Evolutionary conservation across 2,888 invertebrate genomes (phyloP).

Genomic region (Stegana nigrithorax): DNA sequence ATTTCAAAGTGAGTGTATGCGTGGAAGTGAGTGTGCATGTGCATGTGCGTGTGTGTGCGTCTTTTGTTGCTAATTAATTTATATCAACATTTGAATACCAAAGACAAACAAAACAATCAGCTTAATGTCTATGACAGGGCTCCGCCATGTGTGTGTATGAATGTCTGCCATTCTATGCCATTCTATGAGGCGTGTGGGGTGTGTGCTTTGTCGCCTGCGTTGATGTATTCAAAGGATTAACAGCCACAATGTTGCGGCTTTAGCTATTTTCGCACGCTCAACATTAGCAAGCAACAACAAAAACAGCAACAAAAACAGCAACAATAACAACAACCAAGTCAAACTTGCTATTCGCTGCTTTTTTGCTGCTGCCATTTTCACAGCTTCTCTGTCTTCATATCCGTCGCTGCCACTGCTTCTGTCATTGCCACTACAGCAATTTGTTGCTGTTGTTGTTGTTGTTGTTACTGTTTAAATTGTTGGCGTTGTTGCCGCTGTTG

Average conservation of each 20-base stretch:
- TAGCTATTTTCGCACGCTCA: conserved; percentile 46
- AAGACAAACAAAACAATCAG: conserved; percentile 58
- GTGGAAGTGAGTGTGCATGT: neutral
- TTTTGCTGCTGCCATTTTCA: neutral
- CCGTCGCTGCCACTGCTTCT: neutral
- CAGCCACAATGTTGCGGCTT: conserved; percentile 54
- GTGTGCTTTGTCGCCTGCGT: neutral
- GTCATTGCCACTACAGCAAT: too few species aligned
- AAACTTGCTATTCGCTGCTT: neutral
- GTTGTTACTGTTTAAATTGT: neutral
- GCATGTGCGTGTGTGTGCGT: conserved; percentile 23
- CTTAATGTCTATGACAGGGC: conserved; percentile 44
- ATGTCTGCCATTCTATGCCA: neutral
- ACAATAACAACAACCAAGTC: conserved; percentile 16
- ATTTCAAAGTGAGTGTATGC: conserved; percentile 39
- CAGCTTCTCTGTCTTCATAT: neutral
- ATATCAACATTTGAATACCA: conserved; percentile 60
- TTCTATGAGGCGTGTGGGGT: neutral
- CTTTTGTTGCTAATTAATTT: conserved; percentile 54
- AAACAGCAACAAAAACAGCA: conserved; percentile 16
- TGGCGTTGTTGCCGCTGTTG: too few species aligned
- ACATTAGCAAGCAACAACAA: conserved; percentile 20
- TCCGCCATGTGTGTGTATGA: conserved; percentile 5
- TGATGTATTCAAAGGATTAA: conserved; percentile 54
- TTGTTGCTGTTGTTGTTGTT: neutral